Conservation (phyloP, 2,888 invertebrate genomes). For the Mellilla xanthometata region DNA sequence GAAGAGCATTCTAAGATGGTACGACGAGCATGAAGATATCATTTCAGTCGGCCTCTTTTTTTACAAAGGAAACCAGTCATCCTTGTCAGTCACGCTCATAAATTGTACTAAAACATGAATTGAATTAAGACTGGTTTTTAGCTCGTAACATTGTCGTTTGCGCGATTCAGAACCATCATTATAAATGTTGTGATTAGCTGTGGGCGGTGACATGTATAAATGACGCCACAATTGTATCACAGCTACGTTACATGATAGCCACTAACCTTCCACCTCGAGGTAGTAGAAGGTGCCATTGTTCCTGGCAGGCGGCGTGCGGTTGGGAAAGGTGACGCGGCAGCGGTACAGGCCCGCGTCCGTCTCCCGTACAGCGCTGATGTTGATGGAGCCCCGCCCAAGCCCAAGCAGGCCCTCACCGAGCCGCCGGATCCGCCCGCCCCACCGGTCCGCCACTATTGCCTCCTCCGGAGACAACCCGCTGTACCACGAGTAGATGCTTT, state of each 20-base stretch:
- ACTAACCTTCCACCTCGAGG: slow-evolving; percentile 92
- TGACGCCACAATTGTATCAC: too few relatives aligned
- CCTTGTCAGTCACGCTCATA: too few relatives aligned
- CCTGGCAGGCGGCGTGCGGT: slow-evolving; percentile 91
- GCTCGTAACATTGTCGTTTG: too few relatives aligned
- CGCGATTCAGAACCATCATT: too few relatives aligned
- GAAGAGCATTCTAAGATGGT: too few relatives aligned
- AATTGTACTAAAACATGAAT: too few relatives aligned
- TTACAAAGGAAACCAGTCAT: too few relatives aligned
- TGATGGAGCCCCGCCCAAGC: slow-evolving; percentile 87
- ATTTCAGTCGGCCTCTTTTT: too few relatives aligned
- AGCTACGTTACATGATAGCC: not conserved
- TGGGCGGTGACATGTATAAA: too few relatives aligned
- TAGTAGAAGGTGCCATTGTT: slow-evolving; percentile 96
- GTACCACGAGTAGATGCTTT: slow-evolving; percentile 91
- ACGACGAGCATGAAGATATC: too few relatives aligned
- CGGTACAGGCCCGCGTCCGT: slow-evolving; percentile 96
- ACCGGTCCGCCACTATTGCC: slow-evolving; percentile 88
- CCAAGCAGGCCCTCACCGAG: slow-evolving; percentile 67
- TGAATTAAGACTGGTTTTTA: too few relatives aligned
- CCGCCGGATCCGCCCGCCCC: slow-evolving; percentile 88
- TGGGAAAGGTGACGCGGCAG: slow-evolving; percentile 94
- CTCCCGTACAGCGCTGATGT: slow-evolving; percentile 93
- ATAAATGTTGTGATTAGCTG: too few relatives aligned
- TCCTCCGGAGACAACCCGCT: slow-evolving; percentile 82